Evolutionary conservation across 2,113 vertebrate species (phyloP).

Genomic region (Rattus rattus): DNA sequence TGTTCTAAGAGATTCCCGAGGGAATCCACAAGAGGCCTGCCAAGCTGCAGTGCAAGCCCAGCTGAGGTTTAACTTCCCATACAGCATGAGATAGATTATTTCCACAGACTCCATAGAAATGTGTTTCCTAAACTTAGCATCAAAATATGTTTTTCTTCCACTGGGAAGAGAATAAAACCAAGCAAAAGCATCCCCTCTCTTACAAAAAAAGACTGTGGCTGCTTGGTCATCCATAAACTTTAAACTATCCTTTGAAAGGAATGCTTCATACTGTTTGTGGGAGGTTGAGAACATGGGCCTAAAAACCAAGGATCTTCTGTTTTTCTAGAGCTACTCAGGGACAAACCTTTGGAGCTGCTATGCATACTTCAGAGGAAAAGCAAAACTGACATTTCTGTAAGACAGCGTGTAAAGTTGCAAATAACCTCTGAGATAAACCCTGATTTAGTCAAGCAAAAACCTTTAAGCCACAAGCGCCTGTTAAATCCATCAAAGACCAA

Average conservation of each 20-base stretch:
- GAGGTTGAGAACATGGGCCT: background rate
- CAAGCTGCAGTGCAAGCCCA: constrained; percentile 72
- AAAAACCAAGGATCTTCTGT: background rate
- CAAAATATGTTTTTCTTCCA: constrained; percentile 26
- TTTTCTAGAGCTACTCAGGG: constrained; percentile 46
- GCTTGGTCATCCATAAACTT: constrained; percentile 17
- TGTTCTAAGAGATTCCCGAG: constrained; percentile 69
- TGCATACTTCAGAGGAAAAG: constrained; percentile 51
- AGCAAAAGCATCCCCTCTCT: constrained; percentile 22
- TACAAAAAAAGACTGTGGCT: background rate
- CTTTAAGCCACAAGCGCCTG: constrained; percentile 75
- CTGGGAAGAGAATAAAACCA: constrained; percentile 55
- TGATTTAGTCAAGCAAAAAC: constrained; percentile 82
- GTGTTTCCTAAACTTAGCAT: constrained; percentile 72
- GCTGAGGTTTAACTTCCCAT: constrained; percentile 70
- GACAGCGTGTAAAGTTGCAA: constrained; percentile 76
- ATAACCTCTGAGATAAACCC: constrained; percentile 79
- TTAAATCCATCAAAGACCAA: constrained; percentile 80
- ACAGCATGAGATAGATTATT: constrained; percentile 71
- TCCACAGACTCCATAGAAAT: constrained; percentile 72
- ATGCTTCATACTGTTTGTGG: background rate
- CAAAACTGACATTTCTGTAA: constrained; percentile 79
- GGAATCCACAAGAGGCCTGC: constrained; percentile 77
- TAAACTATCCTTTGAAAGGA: constrained; percentile 5
- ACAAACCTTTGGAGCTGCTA: background rate